Base-by-base conservation (phyloP, 1,140 invertebrate species). In the Drosophila funebris region DNA sequence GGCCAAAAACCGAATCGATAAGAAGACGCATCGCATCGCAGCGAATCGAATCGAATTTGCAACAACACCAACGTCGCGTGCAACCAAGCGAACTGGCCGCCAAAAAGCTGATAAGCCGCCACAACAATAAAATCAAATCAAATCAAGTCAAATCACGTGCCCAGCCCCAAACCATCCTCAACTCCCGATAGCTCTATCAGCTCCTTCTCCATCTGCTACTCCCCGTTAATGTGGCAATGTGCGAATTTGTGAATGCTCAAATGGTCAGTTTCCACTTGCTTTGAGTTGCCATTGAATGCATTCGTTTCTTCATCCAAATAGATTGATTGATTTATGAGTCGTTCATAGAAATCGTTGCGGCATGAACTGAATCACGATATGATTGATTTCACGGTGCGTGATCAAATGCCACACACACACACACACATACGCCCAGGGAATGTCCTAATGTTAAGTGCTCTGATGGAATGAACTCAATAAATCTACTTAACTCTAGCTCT, bases 61-160 rank as follows among this genome's bases (percentile, higher is more conserved):
- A 18, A 44, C 46, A n/a, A n/a, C n/a, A n/a, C n/a, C n/a, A n/a
- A n/a, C n/a, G n/a, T n/a, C n/a, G 46, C 3, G 46, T 66, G 73
- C 69, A 74, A 24, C 44, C 43, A 77, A 77, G 69, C 74, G 54
- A 69, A 60, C 41, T 56, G 73, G 50, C 73, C 31, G 50, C 73
- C 31, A 56, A 74, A 84, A 77, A 78, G 81, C 82, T 87, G 81
- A 85, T 85, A 85, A 85, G 82, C 74, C 50, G 81, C 82, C 82
- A 54, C 81, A 87, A 82, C 81, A 85, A 85, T 87, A 80, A 85
- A 85, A 87, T 82, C 81, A 87, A 85, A 85, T 87, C 81, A 81
- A 67, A 67, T 67, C 67, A 70, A 62, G 50, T 63, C 58, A 54
- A 70, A 53, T 63, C 69, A 72, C 53, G 62, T 71, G 53, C 41